These are phyloP conservation scores for Diploptera punctata DNA, from an alignment of 2,888 invertebrate species.

Conservation along the genomic window DNA sequence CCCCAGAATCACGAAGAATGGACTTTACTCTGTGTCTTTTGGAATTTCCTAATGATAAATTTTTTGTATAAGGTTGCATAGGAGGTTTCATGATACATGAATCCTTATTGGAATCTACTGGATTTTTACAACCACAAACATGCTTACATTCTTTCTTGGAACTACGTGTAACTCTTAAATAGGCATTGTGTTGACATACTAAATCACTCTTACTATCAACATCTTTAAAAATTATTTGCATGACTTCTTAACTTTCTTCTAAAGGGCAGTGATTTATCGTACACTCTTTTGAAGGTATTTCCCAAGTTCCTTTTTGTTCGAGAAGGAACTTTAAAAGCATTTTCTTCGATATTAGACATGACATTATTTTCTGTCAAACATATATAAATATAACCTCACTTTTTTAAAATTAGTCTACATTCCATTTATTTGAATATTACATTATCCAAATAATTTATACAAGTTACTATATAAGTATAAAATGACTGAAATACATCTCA, in stretches of 20 bases:
- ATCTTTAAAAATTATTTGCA: neutral
- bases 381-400: too few species aligned
- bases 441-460: too few species aligned
- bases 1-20: neutral
- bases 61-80: neutral
- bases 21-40: constrained; percentile 8
- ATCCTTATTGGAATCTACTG: neutral
- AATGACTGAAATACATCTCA: too few species aligned
- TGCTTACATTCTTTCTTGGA: constrained; percentile 32
- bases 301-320: neutral
- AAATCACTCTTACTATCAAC: too few species aligned
- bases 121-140: constrained; percentile 15
- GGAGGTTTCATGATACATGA: neutral
- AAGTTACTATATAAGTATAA: too few species aligned
- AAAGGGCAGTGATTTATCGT: neutral
- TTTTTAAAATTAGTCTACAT: too few species aligned
- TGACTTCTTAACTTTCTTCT: neutral
- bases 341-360: neutral
- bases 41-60: neutral
- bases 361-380: too few species aligned
- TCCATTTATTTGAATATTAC: too few species aligned
- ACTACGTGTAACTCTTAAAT: constrained; percentile 26
- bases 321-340: neutral
- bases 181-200: too few species aligned
- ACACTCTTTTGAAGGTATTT: neutral